Base-by-base conservation (phyloP, 2,888 invertebrate genomes). In the Ephialtes manifestator region DNA sequence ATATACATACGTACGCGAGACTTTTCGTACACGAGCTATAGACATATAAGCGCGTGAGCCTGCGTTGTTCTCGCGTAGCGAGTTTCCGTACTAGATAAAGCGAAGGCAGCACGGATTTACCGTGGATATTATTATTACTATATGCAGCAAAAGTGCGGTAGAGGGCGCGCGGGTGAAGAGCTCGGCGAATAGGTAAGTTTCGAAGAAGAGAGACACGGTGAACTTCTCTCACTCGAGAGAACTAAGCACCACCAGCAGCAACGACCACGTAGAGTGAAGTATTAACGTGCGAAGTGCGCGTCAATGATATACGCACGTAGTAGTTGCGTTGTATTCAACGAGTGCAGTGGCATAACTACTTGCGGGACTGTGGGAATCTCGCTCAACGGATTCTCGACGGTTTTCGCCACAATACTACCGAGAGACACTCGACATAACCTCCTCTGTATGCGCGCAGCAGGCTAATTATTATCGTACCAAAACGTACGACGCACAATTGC, bases 231-330 rank as follows among this genome's bases (percentile, higher is more conserved):
- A n/a, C 15, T 20, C 60, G 35, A 31, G 51, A 51, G 53, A 76
- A 53, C 24, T 51, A 65, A 67, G 53, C 51, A 51, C 24, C 46
- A 53, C 28, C 20, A 72, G 58, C 58, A 55, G 72, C n/a, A n/a
- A n/a, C n/a, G n/a, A 18, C 43, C 48, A 51, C 63, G 72, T 35
- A 35, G 58, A 63, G 79, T 71, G 63, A 71, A 70, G 71, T 77
- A 84, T 84, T 84, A 77, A 81, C 67, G 81, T 67, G 72, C 77
- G 72, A 81, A 81, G 76, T 84, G 71, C 80, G 76, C 76, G 81
- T 72, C 80, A 84, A 84, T 84, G 83, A 84, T 84, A 84, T 80
- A 84, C 80, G 84, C 76, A 80, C 80, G 28, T 71, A 67, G 28
- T 71, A 67, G 67, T 84, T 74, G 24, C 35, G n/a, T 39, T 35